Base-by-base conservation (phyloP, 2,888 invertebrate genomes). In the Vanessa cardui region DNA sequence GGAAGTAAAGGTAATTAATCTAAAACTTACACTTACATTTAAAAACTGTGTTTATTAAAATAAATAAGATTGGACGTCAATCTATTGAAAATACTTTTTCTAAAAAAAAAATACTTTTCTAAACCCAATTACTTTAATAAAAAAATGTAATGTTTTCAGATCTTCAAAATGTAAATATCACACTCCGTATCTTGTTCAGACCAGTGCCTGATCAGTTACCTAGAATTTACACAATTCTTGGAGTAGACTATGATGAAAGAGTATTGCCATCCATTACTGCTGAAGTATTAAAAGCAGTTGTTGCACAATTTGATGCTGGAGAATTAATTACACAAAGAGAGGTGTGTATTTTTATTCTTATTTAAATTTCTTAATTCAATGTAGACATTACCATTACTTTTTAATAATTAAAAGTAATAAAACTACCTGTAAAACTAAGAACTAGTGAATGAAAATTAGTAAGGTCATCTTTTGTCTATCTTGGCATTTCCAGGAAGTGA, bases 301-400 rank as follows among this genome's bases (percentile, higher is more conserved):
- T 99, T 45, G 99, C 99, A 47, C 99, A 99, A 87, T 99, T 99
- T 92, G 99, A 99, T 94, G 99, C 99, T 68, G 98, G 99, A 73
- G 99, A 99, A 93, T 94, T 99, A 78, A 99, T 99, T 83, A 99
- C 99, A 69, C 99, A 99, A 93, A 95, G 99, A 95, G 99, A 99
- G 86, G 96, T 97, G 80, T 62, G 45, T 47, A 44, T 9, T 21
- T 21, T 52, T 16, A 4, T 26, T 4, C 26, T 3, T 26, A 26
- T 26, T 26, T 26, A 26, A 26, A 26, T 26, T 26, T 26, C 26
- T 26, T 26, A 5, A 26, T 26, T 26, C 26, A 26, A 26, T 26
- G 26, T 26, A 26, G n/a, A n/a, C n/a, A n/a, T n/a, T n/a, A n/a
- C n/a, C n/a, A n/a, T n/a, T n/a, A n/a, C n/a, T n/a, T n/a, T n/a